Base-by-base conservation (phyloP, 2,797 vertebrate genomes). In the Okamejei kenojei region DNA sequence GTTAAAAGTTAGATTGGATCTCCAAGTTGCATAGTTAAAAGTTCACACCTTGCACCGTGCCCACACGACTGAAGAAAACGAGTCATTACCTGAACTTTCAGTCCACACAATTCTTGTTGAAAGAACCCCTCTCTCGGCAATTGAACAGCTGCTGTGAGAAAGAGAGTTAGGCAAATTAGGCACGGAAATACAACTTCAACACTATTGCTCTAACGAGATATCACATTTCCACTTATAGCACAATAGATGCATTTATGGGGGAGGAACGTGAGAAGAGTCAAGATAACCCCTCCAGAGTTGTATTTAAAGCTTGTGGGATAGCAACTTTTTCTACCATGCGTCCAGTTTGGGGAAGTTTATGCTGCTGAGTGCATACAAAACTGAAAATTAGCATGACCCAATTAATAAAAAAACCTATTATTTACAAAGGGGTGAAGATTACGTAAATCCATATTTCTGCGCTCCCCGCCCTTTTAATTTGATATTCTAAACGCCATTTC, bases 31-130 rank as follows among this genome's bases (percentile, higher is more conserved):
- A 13, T 17, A 15, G n/a, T 86, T 26, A 1, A 86, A 1, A 63
- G 54, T 9, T 88, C 9, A 32, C 17, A 93, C 26, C 35, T n/a
- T 35, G 35, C 26, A 82, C 11, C 45, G 35, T 45, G 17, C 21
- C 32, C 23, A n/a, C 29, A 13, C 0, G 9, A 58, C 21, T 5
- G 10, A 13, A 82, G 9, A 8, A 38, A 91, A 90, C 63, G 11
- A 9, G 23, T 10, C 63, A 94, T 0, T 96, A 96, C 95, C 96
- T 96, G 95, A 76, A 94, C 94, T 13, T 94, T 93, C 79, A 95
- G 81, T 93, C 94, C 94, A 35, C 93, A 94, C 65, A 94, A 79
- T 1, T 0, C 11, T 71, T 94, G 95, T 93, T 95, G 94, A 93
- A 94, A 93, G 93, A 94, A 93, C 1, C 95, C 94, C 94, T 94